Conservation (phyloP, 2,888 invertebrate genomes). For the Seira musarum region DNA sequence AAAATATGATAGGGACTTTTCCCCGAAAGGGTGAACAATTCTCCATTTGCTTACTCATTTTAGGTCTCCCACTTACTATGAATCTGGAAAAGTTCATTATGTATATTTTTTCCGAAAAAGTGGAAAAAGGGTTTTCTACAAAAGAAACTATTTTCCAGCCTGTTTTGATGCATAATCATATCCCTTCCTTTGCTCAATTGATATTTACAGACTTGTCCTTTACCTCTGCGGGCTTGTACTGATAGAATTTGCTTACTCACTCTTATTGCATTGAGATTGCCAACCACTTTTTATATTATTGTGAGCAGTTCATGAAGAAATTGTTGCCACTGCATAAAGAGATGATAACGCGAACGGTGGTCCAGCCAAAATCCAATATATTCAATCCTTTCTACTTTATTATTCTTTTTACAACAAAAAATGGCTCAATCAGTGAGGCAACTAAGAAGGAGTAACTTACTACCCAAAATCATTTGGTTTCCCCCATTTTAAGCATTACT, state of each 20-base stretch:
- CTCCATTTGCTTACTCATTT: conserved; percentile 26
- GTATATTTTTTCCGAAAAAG: conserved; percentile 51
- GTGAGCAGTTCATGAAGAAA: neutral
- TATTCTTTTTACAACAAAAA: conserved; percentile 29
- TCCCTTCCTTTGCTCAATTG: conserved; percentile 17
- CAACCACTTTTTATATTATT: neutral
- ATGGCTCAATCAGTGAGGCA: conserved; percentile 48
- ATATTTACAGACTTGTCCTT: conserved; percentile 14
- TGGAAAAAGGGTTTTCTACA: conserved; percentile 54
- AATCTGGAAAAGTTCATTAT: conserved; percentile 41
- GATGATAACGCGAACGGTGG: neutral
- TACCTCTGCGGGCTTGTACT: neutral
- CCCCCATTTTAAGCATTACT: too few species aligned
- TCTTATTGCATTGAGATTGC: too few species aligned
- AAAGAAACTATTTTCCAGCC: conserved; percentile 17
- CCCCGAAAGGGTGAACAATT: neutral
- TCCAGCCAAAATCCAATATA: conserved; percentile 10
- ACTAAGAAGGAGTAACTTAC: conserved; percentile 23
- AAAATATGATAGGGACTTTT: neutral
- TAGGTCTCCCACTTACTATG: neutral
- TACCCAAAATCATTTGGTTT: conserved; percentile 24
- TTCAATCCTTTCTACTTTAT: conserved; percentile 39
- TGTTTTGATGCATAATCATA: conserved; percentile 42
- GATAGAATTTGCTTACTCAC: conserved; percentile 37
- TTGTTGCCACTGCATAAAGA: neutral